These are phyloP conservation scores for Palythoa grandiflora DNA, from an alignment of 92 coral and sea anemone genomes.

Conservation along the genomic window DNA sequence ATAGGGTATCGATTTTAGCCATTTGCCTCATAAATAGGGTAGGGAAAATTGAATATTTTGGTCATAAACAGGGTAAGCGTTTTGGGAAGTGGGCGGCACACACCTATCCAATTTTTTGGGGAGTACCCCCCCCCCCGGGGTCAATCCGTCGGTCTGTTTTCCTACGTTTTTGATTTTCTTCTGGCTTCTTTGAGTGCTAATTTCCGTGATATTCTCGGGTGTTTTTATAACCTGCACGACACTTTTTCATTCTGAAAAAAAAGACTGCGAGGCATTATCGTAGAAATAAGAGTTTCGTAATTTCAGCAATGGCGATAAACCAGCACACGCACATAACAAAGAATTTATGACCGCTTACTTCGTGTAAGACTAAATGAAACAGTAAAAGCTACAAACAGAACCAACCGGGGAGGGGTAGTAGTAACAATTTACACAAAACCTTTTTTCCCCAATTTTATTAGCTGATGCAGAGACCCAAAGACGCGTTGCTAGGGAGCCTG, in stretches of 20 bases:
- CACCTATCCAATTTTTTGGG: too few species aligned
- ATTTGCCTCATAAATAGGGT: too few species aligned
- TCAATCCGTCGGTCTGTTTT: not conserved
- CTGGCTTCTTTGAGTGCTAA: slow-evolving; percentile 23
- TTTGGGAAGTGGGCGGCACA: too few species aligned
- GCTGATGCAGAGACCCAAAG: slow-evolving; percentile 5
- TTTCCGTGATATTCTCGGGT: slow-evolving; percentile 22
- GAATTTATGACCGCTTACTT: not conserved
- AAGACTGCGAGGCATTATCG: not conserved
- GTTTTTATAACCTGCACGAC: slow-evolving; percentile 4
- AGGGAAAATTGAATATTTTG: too few species aligned
- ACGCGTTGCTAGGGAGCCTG: slow-evolving; percentile 12
- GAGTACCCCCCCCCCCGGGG: too few species aligned
- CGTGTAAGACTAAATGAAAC: slow-evolving; percentile 1
- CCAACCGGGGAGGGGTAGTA: slow-evolving; percentile 8
- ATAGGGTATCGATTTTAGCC: too few species aligned
- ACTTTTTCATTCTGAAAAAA: slow-evolving; percentile 33
- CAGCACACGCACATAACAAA: not conserved
- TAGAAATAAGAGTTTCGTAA: not conserved
- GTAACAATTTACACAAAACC: not conserved
- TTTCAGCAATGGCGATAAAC: not conserved
- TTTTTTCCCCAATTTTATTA: not conserved
- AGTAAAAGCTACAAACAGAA: not conserved
- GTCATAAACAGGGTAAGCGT: too few species aligned
- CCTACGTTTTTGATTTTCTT: not conserved